Percentiles rank a stretch among this genome's conserved stretches.
Evolutionary conservation across 1,140 invertebrate species (phyloP).

Genomic region (Drosophila guanche): DNA sequence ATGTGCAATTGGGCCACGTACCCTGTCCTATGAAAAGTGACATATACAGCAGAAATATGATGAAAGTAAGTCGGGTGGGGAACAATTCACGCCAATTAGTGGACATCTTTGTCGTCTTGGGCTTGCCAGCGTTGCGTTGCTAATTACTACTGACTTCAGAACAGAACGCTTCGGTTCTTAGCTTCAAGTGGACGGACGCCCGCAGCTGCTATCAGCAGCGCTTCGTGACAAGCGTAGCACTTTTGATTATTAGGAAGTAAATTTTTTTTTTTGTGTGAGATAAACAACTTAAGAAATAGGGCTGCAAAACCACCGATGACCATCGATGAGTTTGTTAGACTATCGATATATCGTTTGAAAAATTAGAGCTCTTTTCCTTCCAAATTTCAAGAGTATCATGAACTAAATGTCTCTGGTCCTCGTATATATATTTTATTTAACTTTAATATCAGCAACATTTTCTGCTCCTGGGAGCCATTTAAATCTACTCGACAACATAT

Average conservation of each 20-base stretch:
- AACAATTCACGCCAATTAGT: conserved; percentile 89
- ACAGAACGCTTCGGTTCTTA: neutral
- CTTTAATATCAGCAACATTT: too few species aligned
- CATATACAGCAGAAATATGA: conserved; percentile 93
- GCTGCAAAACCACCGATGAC: too few species aligned
- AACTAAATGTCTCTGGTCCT: too few species aligned
- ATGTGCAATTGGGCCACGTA: conserved; percentile 74
- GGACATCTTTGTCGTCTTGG: conserved; percentile 51
- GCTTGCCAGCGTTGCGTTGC: conserved; percentile 35
- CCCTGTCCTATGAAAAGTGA: conserved; percentile 92
- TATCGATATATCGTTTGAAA: too few species aligned
- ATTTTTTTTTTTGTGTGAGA: conserved; percentile 30
- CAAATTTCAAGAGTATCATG: too few species aligned
- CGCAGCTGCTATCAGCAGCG: conserved; percentile 46
- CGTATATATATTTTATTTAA: too few species aligned
- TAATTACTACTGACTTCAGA: conserved; percentile 18
- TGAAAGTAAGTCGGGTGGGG: conserved; percentile 89
- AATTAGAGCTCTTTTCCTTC: too few species aligned
- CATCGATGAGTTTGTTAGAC: too few species aligned
- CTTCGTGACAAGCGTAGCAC: conserved; percentile 31
- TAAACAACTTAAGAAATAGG: conserved; percentile 43
- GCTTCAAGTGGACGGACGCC: conserved; percentile 3
- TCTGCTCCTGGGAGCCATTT: too few species aligned
- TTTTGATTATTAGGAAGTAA: conserved; percentile 32
- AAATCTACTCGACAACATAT: too few species aligned